Base-by-base conservation (phyloP, 2,113 vertebrate species). In the Scalopus aquaticus region DNA sequence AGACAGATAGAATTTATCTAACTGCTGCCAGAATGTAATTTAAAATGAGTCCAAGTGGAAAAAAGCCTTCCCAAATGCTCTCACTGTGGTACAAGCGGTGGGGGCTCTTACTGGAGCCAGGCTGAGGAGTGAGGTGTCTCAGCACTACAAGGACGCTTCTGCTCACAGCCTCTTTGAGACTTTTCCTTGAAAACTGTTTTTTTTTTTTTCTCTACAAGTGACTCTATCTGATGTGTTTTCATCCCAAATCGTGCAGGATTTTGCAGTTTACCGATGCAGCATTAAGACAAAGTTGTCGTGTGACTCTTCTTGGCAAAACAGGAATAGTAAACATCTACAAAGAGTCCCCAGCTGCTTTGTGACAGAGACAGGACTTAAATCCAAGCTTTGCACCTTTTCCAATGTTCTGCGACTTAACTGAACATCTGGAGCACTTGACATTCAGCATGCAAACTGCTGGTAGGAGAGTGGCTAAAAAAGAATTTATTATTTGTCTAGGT, bases 1-100 rank as follows among this genome's bases (percentile, higher is more conserved):
- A 96, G 96, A 96, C 93, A 96, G 93, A 96, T 81, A 97, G 95
- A 95, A 96, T 97, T 94, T 97, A 96, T 97, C 96, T 95, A 96
- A 96, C 74, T 91, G 74, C 93, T 96, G 94, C 92, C 91, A 96
- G 93, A 94, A 95, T 96, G 91, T 96, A 96, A 97, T 97, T 96
- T 96, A 96, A 97, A 97, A 96, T 96, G 83, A 96, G 46, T 97
- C 95, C 86, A 93, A 96, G 69, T 96, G 89, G 93, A 96, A 96
- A 93, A 95, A 86, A 88, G 24, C 58, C 73, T 95, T 95, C 82
- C 78, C 91, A 95, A 91, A 96, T 95, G 95, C 84, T 93, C 94
- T 67, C 94, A 69, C 8, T 3, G 37, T 87, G 89, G 77, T 74
- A 73, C 19, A 8, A 86, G 6, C 35, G 44, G 30, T 74, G 30